A percentile compares a stretch with the other conserved stretches of the same genome.
Conservation (phyloP, 2,113 vertebrate species). For the Calonectris borealis region DNA sequence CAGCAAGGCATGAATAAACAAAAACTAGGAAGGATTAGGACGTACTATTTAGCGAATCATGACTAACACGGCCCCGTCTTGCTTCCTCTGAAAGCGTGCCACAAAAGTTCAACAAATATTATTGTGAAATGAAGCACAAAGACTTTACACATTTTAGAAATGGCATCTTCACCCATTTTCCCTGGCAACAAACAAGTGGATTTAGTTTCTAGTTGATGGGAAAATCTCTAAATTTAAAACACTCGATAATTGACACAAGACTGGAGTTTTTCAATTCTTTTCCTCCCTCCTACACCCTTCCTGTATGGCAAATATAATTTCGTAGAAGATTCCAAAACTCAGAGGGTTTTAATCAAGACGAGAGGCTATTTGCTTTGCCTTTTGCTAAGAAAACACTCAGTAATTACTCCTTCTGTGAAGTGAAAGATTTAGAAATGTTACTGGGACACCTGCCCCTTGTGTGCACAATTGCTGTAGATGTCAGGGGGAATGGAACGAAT, state of each 20-base stretch:
- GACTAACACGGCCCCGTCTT: conserved; percentile 66
- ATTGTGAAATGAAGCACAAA: conserved; percentile 69
- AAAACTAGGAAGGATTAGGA: conserved; percentile 73
- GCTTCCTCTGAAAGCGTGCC: conserved; percentile 69
- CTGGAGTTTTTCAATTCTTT: conserved; percentile 40
- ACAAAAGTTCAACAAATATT: conserved; percentile 71
- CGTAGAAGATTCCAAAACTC: conserved; percentile 22
- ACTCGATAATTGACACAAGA: conserved; percentile 39
- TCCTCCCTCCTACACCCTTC: conserved; percentile 32
- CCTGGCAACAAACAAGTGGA: conserved; percentile 28
- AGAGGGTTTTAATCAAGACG: conserved; percentile 21
- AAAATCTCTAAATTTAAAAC: conserved; percentile 58
- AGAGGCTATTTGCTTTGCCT: background rate
- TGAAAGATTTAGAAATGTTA: background rate
- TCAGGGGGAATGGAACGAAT: background rate
- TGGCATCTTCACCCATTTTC: conserved; percentile 51
- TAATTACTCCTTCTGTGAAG: background rate
- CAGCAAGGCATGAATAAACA: conserved; percentile 74
- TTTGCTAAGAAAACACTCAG: conserved; percentile 17
- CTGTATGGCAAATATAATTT: conserved; percentile 39
- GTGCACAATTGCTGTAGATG: background rate
- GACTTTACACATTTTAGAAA: conserved; percentile 60
- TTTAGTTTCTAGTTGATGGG: conserved; percentile 56
- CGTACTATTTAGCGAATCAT: conserved; percentile 69
- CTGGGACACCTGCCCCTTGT: background rate